phyloP scores from a whole-genome alignment of 2,113 vertebrate species.

The Cinclus mexicanus region DNA sequence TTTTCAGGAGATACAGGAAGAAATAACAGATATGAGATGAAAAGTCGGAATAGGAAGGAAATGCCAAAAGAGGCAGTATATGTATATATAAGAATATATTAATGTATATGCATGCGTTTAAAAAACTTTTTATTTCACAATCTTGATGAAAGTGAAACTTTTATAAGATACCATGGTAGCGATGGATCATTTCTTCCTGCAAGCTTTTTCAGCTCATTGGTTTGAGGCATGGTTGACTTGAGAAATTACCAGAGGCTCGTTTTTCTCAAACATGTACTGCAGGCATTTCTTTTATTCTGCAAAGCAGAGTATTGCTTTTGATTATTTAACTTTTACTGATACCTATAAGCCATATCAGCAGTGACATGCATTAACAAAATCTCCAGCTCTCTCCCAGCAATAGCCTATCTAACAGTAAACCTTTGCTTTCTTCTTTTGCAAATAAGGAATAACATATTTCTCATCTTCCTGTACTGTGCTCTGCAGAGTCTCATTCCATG shows the following conservation, averaged over 20 bases:
- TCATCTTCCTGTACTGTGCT: slow-evolving; percentile 14
- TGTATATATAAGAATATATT: background rate
- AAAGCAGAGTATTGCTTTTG: background rate
- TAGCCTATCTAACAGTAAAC: background rate
- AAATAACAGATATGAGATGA: background rate
- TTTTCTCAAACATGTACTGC: background rate
- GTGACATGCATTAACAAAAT: background rate
- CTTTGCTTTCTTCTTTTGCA: background rate
- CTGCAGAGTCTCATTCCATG: slow-evolving; percentile 27
- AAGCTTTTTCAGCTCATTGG: background rate
- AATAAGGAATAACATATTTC: slow-evolving; percentile 32
- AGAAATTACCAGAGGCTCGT: background rate
- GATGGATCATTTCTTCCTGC: background rate
- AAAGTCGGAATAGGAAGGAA: background rate
- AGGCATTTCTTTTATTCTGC: background rate
- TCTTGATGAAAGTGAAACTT: background rate
- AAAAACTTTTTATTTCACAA: background rate
- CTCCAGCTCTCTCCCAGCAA: background rate
- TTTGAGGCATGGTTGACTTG: background rate
- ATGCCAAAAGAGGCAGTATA: background rate
- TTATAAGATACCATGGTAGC: background rate
- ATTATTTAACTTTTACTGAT: slow-evolving; percentile 7
- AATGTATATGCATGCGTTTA: background rate
- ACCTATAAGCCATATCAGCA: background rate
- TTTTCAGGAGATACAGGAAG: background rate